Conservation (phyloP, 2,888 invertebrate genomes). For the Synergus umbraculus region DNA sequence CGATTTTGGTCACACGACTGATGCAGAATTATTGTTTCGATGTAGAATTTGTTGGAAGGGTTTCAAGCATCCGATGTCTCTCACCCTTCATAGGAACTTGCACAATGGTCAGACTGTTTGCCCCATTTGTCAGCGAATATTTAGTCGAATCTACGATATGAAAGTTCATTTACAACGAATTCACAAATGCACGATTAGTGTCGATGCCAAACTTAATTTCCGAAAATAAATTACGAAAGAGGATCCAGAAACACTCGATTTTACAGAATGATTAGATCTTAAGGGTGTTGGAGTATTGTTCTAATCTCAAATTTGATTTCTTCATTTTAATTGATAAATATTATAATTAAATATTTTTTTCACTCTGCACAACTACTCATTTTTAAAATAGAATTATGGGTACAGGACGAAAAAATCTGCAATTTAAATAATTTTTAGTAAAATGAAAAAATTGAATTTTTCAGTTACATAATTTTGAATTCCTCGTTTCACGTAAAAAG, state of each 20-base stretch:
- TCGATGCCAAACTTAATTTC: conserved; percentile 45
- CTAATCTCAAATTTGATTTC: no score
- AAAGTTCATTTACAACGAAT: conserved; percentile 81
- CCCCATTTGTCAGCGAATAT: conserved; percentile 81
- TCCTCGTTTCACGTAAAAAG: no score
- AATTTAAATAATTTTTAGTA: no score
- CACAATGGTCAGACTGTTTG: conserved; percentile 83
- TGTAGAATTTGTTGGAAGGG: conserved; percentile 83
- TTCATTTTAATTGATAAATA: no score
- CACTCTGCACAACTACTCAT: no score
- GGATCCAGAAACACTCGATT: conserved; percentile 12
- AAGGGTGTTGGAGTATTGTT: not conserved
- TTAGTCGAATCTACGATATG: conserved; percentile 83
- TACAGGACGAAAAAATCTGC: no score
- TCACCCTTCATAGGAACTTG: conserved; percentile 82
- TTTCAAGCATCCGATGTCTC: conserved; percentile 82
- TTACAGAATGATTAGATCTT: not conserved
- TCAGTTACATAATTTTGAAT: no score
- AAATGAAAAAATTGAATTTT: no score
- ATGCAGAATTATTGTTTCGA: conserved; percentile 81
- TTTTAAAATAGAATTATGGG: no score
- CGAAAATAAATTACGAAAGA: conserved; percentile 47
- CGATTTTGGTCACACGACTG: conserved; percentile 70
- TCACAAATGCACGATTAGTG: conserved; percentile 78
- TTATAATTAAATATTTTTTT: no score